phyloP scores from a whole-genome alignment of 2,113 vertebrate species.

The Galbula dea region DNA sequence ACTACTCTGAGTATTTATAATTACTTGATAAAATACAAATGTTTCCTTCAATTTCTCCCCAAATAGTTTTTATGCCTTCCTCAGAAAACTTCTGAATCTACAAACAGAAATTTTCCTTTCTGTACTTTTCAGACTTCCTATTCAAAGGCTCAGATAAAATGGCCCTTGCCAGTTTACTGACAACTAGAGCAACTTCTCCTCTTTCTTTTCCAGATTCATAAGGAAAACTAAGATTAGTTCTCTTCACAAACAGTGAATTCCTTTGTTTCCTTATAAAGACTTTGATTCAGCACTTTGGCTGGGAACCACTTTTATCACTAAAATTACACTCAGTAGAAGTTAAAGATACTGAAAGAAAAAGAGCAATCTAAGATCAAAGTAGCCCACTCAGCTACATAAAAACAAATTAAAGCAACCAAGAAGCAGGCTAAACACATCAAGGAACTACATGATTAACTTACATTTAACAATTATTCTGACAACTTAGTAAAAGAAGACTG shows the following conservation, averaged over 20 bases:
- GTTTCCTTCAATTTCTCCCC: conserved; percentile 5
- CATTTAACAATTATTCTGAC: conserved; percentile 36
- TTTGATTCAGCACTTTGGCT: conserved; percentile 18
- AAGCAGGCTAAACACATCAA: conserved; percentile 20
- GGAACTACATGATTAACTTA: conserved; percentile 6
- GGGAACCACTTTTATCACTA: background rate
- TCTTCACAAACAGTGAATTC: background rate
- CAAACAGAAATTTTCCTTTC: conserved; percentile 30
- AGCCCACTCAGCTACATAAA: background rate
- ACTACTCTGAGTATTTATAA: background rate
- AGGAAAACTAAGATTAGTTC: conserved; percentile 6
- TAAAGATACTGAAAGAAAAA: conserved; percentile 24
- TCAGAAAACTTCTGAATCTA: background rate
- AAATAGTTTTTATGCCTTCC: background rate
- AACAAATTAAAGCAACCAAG: conserved; percentile 35
- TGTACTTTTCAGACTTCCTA: background rate
- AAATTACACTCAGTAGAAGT: conserved; percentile 4
- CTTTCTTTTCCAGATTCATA: conserved; percentile 11
- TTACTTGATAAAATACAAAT: conserved; percentile 47
- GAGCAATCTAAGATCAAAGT: conserved; percentile 49
- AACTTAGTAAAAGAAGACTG: background rate
- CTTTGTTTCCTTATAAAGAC: conserved; percentile 32
- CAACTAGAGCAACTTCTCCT: background rate
- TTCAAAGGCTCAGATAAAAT: background rate
- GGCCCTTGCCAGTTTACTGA: background rate